These are phyloP conservation scores for Fistularia commersonii DNA, from an alignment of 2,797 vertebrate genomes.

Conservation along the genomic window DNA sequence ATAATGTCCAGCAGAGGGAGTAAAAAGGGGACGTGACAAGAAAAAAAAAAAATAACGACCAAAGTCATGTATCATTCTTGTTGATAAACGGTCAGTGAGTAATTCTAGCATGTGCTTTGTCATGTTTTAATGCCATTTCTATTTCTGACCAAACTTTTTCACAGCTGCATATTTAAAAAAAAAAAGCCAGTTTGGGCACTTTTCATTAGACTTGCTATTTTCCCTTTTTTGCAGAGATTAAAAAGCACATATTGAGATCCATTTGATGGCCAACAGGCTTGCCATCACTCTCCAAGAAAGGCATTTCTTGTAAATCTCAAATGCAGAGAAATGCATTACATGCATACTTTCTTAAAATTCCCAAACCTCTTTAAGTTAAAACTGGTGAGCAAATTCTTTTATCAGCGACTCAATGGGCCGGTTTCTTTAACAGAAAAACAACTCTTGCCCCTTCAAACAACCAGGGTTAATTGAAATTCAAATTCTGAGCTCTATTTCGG, in stretches of 20 bases:
- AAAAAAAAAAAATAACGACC: no score
- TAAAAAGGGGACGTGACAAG: no score
- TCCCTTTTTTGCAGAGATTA: background rate
- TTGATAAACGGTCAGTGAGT: constrained; percentile 3
- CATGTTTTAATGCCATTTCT: constrained; percentile 18
- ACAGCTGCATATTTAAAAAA: background rate
- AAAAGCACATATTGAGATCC: background rate
- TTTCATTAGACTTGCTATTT: background rate
- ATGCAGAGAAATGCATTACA: no score
- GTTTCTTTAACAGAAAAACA: no score
- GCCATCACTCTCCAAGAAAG: no score
- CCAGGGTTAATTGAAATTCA: constrained; percentile 32
- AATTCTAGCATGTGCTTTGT: constrained; percentile 9
- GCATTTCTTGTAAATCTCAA: no score
- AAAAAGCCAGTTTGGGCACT: no score
- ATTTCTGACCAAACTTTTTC: constrained; percentile 8
- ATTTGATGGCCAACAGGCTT: no score
- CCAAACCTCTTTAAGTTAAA: background rate
- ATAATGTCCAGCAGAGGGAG: no score
- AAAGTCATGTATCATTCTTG: constrained; percentile 2
- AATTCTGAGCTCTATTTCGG: constrained; percentile 47
- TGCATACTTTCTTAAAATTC: background rate
- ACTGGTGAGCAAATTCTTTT: no score
- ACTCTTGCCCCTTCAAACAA: constrained; percentile 44
- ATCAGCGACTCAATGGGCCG: no score